phyloP scores from a whole-genome alignment of 2,888 invertebrate species.

The Opisthograptis luteolata region DNA sequence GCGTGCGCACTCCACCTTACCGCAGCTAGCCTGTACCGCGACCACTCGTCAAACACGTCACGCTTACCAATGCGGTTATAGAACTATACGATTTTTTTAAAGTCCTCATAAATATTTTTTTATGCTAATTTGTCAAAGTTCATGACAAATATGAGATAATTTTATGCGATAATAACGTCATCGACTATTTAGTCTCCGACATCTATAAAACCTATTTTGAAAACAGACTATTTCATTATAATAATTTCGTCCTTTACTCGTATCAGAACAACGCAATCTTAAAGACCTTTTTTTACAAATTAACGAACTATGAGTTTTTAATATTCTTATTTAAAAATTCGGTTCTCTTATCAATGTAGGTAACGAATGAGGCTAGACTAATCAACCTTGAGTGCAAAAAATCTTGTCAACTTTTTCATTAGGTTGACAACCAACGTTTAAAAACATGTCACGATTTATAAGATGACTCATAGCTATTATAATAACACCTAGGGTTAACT shows the following conservation, averaged over 20 bases:
- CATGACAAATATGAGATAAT: slow-evolving; percentile 12
- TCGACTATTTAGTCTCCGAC: not conserved
- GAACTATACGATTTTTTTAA: no score
- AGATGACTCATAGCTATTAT: slow-evolving; percentile 14
- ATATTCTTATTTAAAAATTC: no score
- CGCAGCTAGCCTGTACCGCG: not conserved
- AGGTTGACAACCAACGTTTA: slow-evolving; percentile 1
- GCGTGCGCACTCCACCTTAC: slow-evolving; percentile 62
- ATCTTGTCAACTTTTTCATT: slow-evolving; percentile 3
- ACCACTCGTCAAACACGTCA: slow-evolving; percentile 34
- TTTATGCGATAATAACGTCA: slow-evolving; percentile 7
- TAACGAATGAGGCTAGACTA: not conserved
- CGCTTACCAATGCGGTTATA: slow-evolving; percentile 19
- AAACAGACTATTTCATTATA: no score
- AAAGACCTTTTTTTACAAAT: no score
- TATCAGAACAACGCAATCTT: no score
- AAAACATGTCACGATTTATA: slow-evolving; percentile 1
- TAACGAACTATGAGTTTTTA: no score
- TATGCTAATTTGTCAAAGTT: slow-evolving; percentile 10
- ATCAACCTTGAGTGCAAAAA: slow-evolving; percentile 10
- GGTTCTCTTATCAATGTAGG: no score
- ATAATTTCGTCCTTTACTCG: no score
- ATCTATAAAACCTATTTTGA: no score
- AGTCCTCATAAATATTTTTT: not conserved
- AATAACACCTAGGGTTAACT: slow-evolving; percentile 13